Evolutionary conservation across 1,140 invertebrate species (phyloP).

Genomic region (Drosophila persimilis): DNA sequence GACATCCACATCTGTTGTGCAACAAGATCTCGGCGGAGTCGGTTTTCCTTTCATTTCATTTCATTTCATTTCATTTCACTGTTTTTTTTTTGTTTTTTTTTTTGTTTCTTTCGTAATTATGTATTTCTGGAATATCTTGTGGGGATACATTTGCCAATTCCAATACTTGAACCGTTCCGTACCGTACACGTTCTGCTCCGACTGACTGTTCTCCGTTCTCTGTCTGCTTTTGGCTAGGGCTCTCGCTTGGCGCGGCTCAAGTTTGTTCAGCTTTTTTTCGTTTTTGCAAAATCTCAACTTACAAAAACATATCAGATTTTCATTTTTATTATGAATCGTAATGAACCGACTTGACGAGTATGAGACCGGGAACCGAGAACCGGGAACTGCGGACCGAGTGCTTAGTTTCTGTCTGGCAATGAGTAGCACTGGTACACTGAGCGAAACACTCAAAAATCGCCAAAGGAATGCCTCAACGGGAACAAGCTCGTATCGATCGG

Average conservation of each 20-base stretch:
- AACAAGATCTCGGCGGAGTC: conserved; percentile 35
- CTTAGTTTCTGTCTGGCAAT: conserved; percentile 34
- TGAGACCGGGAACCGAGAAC: conserved; percentile 4
- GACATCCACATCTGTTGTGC: background rate
- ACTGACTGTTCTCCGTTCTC: conserved; percentile 11
- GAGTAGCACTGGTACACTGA: background rate
- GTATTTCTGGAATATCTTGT: conserved; percentile 54
- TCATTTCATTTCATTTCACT: conserved; percentile 19
- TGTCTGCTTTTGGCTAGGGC: background rate
- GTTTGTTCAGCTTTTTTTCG: conserved; percentile 19
- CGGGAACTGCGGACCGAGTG: conserved; percentile 20
- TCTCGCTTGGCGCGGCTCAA: conserved; percentile 10
- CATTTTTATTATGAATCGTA: conserved; percentile 77
- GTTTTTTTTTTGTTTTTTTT: background rate
- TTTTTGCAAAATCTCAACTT: conserved; percentile 74
- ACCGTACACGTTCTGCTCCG: conserved; percentile 33
- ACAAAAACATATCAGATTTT: conserved; percentile 79
- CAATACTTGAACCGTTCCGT: conserved; percentile 10
- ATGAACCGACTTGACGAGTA: conserved; percentile 53
- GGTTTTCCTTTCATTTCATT: conserved; percentile 16
- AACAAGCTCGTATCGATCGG: background rate
- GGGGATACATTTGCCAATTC: conserved; percentile 71
- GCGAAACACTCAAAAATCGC: background rate
- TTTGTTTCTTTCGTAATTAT: conserved; percentile 60
- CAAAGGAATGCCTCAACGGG: background rate